Conservation (phyloP, 2,888 invertebrate species). For the Silvanus unidentatus region DNA sequence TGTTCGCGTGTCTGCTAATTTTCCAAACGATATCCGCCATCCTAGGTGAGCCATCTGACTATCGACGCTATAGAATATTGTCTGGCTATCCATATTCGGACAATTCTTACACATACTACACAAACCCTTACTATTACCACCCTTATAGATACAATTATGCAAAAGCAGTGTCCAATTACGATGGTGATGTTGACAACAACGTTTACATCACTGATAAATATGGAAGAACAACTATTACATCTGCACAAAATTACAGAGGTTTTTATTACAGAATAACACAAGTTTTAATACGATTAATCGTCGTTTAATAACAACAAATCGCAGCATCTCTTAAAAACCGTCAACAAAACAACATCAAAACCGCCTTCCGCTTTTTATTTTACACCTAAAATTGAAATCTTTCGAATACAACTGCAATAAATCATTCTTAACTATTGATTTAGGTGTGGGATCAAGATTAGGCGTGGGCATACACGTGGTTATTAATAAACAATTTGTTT, state of each 20-base stretch:
- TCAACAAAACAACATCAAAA: too few relatives aligned
- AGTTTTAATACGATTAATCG: background rate
- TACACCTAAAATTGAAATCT: too few relatives aligned
- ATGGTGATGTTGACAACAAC: slow-evolving; percentile 15
- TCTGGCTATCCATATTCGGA: slow-evolving; percentile 17
- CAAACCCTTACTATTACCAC: slow-evolving; percentile 21
- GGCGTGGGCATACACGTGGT: too few relatives aligned
- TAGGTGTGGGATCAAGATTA: too few relatives aligned
- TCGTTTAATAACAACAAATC: too few relatives aligned
- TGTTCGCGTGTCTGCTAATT: too few relatives aligned
- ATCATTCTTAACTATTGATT: too few relatives aligned
- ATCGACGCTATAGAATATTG: slow-evolving; percentile 25
- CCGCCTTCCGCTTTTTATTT: too few relatives aligned
- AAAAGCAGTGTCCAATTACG: slow-evolving; percentile 6
- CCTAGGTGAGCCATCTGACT: slow-evolving; percentile 33
- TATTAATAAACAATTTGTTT: too few relatives aligned
- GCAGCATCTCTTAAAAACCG: too few relatives aligned
- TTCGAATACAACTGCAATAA: too few relatives aligned
- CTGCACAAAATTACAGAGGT: slow-evolving; percentile 27
- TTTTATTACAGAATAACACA: slow-evolving; percentile 9
- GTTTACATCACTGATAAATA: slow-evolving; percentile 42
- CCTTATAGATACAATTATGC: slow-evolving; percentile 20
- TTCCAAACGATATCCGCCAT: slow-evolving; percentile 6
- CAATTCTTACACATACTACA: slow-evolving; percentile 26
- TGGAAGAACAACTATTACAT: slow-evolving; percentile 35